Evolutionary conservation across 2,888 invertebrate species (phyloP).

Genomic region (Lycaena phlaeas): DNA sequence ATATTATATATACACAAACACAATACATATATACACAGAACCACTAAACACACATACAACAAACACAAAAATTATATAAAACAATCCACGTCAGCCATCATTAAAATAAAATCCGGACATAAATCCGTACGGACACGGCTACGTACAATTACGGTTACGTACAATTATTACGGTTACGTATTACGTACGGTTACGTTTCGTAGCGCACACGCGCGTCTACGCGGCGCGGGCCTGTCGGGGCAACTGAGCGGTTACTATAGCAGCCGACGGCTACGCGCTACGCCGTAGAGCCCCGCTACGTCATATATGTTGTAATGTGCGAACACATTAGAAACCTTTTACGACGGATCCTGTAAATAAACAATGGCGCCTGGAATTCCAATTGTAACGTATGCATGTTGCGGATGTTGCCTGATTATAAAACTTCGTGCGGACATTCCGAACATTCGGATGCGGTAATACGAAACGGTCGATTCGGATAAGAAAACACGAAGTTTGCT

Average conservation of each 20-base stretch:
- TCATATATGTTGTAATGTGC: slow-evolving; percentile 21
- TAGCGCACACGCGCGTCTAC: slow-evolving; percentile 46
- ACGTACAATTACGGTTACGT: slow-evolving; percentile 16
- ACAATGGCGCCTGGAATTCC: slow-evolving; percentile 16
- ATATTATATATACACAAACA: no score
- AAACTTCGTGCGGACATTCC: slow-evolving; percentile 3
- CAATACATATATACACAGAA: no score
- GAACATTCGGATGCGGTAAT: neutral
- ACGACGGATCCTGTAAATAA: slow-evolving; percentile 21
- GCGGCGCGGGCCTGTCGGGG: slow-evolving; percentile 43
- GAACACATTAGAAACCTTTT: slow-evolving; percentile 19
- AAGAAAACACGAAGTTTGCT: no score
- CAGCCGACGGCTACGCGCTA: slow-evolving; percentile 51
- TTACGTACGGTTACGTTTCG: slow-evolving; percentile 13
- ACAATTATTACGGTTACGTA: no score
- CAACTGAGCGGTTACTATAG: slow-evolving; percentile 64
- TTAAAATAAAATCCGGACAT: slow-evolving; percentile 44
- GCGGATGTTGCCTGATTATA: slow-evolving; percentile 2
- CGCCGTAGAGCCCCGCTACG: slow-evolving; percentile 41
- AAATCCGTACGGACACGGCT: slow-evolving; percentile 30
- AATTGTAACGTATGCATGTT: slow-evolving; percentile 10
- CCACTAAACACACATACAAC: slow-evolving; percentile 21
- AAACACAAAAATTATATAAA: slow-evolving; percentile 20
- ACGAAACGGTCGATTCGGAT: neutral
- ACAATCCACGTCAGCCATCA: slow-evolving; percentile 23